Evolutionary conservation across 2,797 vertebrate genomes (phyloP).

Genomic region (Channallabes apus): DNA sequence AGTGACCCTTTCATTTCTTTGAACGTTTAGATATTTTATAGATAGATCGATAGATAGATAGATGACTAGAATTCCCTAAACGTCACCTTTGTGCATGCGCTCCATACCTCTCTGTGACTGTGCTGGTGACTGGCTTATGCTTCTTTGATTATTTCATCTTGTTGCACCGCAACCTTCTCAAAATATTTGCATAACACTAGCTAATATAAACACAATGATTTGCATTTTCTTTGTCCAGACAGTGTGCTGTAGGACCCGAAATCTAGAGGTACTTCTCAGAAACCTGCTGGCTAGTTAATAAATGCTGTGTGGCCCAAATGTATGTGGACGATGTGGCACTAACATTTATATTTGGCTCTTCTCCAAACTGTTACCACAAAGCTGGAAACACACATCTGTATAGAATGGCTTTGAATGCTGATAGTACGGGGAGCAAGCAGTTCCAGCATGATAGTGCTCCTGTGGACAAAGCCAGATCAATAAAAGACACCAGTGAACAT

Average conservation of each 20-base stretch:
- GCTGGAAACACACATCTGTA: neutral
- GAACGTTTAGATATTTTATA: too few species aligned
- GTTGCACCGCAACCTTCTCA: conserved; percentile 30
- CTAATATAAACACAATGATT: conserved; percentile 13
- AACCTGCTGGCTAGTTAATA: neutral
- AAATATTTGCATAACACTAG: conserved; percentile 32
- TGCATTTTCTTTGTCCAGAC: conserved; percentile 1
- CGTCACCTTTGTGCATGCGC: neutral
- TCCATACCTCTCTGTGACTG: neutral
- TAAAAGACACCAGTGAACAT: neutral
- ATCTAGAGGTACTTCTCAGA: neutral
- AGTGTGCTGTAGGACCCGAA: neutral
- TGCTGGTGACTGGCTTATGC: neutral
- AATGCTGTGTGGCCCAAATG: neutral
- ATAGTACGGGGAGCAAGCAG: neutral
- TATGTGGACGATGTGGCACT: neutral
- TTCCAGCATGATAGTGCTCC: neutral
- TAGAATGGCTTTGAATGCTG: too few species aligned
- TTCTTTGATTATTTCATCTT: neutral
- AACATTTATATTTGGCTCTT: neutral
- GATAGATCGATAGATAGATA: too few species aligned
- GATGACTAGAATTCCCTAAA: too few species aligned
- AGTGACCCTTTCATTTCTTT: neutral
- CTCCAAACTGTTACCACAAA: neutral
- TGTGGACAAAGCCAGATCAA: neutral